Conservation (phyloP, 2,797 vertebrate genomes). For the Huso huso region DNA sequence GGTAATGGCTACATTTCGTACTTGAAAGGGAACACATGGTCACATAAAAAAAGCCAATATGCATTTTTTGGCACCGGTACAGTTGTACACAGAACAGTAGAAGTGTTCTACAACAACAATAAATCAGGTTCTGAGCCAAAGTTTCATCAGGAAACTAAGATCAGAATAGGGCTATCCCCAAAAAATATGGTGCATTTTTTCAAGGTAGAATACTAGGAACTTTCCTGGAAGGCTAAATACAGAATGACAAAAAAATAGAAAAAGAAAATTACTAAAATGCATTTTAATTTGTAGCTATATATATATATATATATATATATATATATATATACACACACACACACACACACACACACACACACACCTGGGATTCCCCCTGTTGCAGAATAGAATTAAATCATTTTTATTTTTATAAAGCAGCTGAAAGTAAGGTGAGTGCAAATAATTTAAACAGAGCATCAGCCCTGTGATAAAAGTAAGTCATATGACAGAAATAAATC, state of each 20-base stretch:
- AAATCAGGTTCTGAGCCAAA: constrained; percentile 5
- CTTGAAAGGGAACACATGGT: constrained; percentile 18
- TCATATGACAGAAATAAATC: constrained; percentile 49
- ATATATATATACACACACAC: no score
- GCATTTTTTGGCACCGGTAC: background rate
- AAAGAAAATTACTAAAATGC: no score
- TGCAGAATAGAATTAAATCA: constrained; percentile 25
- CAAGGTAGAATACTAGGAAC: no score
- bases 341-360: no score
- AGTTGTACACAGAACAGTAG: background rate
- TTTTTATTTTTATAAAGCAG: constrained; percentile 45
- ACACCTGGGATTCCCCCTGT: constrained; percentile 11
- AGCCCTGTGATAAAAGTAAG: constrained; percentile 60
- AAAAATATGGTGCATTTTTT: no score
- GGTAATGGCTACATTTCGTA: no score
- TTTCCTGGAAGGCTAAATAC: no score
- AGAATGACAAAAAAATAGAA: no score
- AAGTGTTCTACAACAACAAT: constrained; percentile 8
- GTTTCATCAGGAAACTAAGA: background rate
- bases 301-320: no score
- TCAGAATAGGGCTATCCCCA: no score
- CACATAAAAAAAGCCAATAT: constrained; percentile 22
- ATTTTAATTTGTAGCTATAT: no score
- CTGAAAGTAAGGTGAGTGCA: constrained; percentile 45
- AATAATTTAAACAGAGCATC: constrained; percentile 55